phyloP scores from a whole-genome alignment of 2,113 vertebrate genomes.

The Nothocercus julius region DNA sequence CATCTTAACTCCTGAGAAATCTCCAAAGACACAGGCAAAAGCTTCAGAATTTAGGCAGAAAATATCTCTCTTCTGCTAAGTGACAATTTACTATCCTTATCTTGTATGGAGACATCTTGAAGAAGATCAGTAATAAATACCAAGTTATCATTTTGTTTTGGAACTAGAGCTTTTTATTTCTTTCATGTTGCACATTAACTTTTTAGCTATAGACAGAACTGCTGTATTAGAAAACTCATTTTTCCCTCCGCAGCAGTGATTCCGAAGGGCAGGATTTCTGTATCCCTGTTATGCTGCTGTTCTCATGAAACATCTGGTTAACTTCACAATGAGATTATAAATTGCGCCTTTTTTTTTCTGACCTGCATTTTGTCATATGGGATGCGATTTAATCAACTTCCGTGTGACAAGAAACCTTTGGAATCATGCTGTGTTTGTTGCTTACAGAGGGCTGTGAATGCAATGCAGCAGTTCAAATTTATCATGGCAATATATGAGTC shows the following conservation, averaged over 20 bases:
- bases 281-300: not conserved
- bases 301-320: slow-evolving; percentile 46
- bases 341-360: not conserved
- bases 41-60: not conserved
- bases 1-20: not conserved
- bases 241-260: not conserved
- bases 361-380: not conserved
- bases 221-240: not conserved
- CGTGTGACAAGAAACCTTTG: slow-evolving; percentile 16
- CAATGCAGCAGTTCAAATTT: not conserved
- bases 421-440: not conserved
- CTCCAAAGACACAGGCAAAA: not conserved
- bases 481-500: not conserved
- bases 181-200: not conserved
- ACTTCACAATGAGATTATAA: slow-evolving; percentile 43
- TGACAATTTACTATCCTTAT: not conserved
- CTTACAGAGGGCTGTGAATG: not conserved
- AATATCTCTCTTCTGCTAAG: not conserved
- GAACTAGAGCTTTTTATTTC: not conserved
- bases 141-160: not conserved
- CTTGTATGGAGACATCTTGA: not conserved
- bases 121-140: not conserved
- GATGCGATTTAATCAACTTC: slow-evolving; percentile 41
- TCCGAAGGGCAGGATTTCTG: not conserved
- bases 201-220: not conserved